These are phyloP conservation scores for Oeneis ivallda DNA, from an alignment of 2,888 invertebrate species.

Conservation along the genomic window DNA sequence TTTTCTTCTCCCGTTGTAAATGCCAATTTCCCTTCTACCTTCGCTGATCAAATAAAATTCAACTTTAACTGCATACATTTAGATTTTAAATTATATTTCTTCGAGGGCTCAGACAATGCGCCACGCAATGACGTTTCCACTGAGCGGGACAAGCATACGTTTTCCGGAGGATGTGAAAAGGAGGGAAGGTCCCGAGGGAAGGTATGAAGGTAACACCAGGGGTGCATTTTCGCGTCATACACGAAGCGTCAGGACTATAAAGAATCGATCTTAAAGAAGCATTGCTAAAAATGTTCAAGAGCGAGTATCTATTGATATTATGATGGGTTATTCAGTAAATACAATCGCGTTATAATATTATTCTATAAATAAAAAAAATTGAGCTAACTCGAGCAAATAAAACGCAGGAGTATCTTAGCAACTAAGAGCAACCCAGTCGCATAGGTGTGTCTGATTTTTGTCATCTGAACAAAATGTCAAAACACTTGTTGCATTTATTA, in stretches of 20 bases:
- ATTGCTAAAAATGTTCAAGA: conserved; percentile 39
- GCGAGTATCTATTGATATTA: no score
- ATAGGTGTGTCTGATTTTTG: no score
- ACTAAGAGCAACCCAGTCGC: no score
- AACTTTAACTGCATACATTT: conserved; percentile 44
- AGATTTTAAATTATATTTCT: conserved; percentile 50
- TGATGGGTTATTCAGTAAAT: no score
- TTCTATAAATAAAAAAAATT: no score
- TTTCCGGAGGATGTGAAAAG: conserved; percentile 50
- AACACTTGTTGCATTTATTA: no score
- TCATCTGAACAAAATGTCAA: no score
- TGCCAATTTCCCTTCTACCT: conserved; percentile 75
- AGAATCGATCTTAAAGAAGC: conserved; percentile 77
- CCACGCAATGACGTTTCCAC: conserved; percentile 79
- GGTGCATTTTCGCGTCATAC: conserved; percentile 70
- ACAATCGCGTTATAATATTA: no score
- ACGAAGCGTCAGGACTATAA: conserved; percentile 62
- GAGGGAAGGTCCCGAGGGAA: conserved; percentile 56
- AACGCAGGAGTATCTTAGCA: no score
- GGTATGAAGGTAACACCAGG: conserved; percentile 63
- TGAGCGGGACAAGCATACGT: conserved; percentile 53
- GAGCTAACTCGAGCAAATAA: no score
- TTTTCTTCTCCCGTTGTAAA: conserved; percentile 77
- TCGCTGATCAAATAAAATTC: conserved; percentile 42
- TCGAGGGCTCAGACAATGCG: conserved; percentile 68